A percentile compares a stretch with the other conserved stretches of the same genome.
Evolutionary conservation across 2,797 vertebrate genomes (phyloP).

Genomic region (Sparus aurata): DNA sequence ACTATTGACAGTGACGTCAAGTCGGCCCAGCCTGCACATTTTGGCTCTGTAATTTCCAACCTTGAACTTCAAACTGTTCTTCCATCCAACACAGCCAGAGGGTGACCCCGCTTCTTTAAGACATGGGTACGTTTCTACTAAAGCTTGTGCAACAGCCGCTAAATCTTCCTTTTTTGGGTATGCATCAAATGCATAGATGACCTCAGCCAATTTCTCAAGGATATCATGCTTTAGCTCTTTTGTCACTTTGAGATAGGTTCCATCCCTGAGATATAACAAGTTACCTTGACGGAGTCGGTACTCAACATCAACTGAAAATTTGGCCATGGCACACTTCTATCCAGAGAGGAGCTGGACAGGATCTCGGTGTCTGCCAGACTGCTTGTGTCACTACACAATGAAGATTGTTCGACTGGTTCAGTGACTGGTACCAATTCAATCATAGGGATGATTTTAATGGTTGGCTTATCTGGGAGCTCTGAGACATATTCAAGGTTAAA

Average conservation of each 20-base stretch:
- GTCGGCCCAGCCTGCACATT: no score
- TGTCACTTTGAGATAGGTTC: constrained; percentile 35
- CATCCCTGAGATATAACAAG: constrained; percentile 40
- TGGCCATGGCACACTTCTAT: constrained; percentile 6
- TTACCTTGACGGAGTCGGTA: constrained; percentile 54
- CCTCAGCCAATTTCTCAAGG: constrained; percentile 43
- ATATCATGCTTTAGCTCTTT: constrained; percentile 61
- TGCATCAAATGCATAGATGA: constrained; percentile 13
- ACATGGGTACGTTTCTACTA: no score
- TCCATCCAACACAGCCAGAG: no score
- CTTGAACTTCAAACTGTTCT: no score
- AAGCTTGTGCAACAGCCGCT: no score
- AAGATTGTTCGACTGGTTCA: neutral
- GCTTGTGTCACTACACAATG: constrained; percentile 14
- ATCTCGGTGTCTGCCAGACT: constrained; percentile 54
- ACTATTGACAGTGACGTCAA: no score
- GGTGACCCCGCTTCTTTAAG: no score
- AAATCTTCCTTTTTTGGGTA: no score
- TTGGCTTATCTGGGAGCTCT: constrained; percentile 26
- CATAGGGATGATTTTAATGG: constrained; percentile 38
- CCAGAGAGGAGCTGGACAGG: constrained; percentile 13
- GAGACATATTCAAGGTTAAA: constrained; percentile 41
- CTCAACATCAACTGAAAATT: constrained; percentile 53
- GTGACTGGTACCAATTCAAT: constrained; percentile 11
- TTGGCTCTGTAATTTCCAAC: no score